These are phyloP conservation scores for Homarus americanus DNA, from an alignment of 1,140 invertebrate species.

Conservation along the genomic window DNA sequence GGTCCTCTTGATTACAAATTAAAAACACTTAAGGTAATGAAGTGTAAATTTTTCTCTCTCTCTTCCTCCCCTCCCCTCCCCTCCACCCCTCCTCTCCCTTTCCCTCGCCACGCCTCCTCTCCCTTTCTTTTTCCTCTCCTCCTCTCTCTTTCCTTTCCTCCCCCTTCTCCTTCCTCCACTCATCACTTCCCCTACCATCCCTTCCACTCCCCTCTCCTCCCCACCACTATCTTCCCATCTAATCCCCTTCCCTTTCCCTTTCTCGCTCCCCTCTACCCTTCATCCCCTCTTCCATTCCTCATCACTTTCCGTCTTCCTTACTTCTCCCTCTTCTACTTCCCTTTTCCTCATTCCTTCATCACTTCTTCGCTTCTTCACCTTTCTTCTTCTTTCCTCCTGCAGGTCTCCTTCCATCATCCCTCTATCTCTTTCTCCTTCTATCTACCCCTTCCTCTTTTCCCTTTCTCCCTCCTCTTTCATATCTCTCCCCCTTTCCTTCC, in stretches of 20 bases:
- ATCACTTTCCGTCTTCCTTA: not conserved
- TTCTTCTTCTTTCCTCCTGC: not conserved
- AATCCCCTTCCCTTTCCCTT: not conserved
- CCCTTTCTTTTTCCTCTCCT: slow-evolving; percentile 8
- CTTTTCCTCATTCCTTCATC: not conserved
- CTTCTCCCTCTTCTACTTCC: not conserved
- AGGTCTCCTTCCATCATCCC: no score
- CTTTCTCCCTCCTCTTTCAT: not conserved
- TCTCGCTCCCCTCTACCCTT: slow-evolving; percentile 4
- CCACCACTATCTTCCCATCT: not conserved
- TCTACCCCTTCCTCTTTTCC: not conserved
- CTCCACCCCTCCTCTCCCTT: not conserved
- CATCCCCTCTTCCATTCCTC: not conserved
- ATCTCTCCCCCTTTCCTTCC: not conserved
- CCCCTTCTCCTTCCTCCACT: not conserved
- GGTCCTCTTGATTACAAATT: slow-evolving; percentile 26
- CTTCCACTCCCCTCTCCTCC: not conserved
- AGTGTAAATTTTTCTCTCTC: slow-evolving; percentile 3
- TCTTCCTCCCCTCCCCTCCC: not conserved
- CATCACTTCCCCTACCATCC: not conserved
- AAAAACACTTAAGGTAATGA: slow-evolving; percentile 40
- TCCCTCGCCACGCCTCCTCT: not conserved
- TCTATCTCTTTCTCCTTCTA: not conserved
- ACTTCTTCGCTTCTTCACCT: not conserved
- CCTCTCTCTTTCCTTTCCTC: no score